Evolutionary conservation across 2,888 invertebrate species (phyloP), one percentile per base, ranked within the genome.

Genomic region (Hypena proboscidalis): DNA sequence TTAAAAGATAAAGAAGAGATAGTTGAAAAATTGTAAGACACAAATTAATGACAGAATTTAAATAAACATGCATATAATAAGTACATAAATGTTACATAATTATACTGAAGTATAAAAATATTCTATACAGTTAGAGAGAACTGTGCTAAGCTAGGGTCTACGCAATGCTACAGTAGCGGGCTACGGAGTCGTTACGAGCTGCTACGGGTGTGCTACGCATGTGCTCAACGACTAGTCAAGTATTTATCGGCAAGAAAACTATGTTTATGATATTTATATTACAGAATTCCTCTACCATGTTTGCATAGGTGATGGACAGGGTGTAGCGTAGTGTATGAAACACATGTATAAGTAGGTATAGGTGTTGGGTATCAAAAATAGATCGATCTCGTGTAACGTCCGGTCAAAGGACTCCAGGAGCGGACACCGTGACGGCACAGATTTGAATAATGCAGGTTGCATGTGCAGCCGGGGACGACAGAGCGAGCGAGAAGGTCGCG

Each of bases 361-460:
- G 45, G 46, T 9, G 26, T n/a, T n/a, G n/a, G n/a, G 19, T 42
- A 38, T 40, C 35, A 43, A 31, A 30, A 42, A 39, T 40, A 6
- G 40, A 52, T 58, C 37, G 41, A 58, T 58, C 29, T 47, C 34
- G 29, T 47, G 25, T 41, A 37, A 41, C 31, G 36, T 52, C 40
- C 31, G 23, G 27, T 48, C 32, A 44, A 25, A 42, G 34, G 30
- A 35, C 30, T 47, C 33, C 53, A 43, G 36, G 36, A 39, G 9
- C 45, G 50, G 60, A 57, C 58, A 64, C 64, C 50, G 57, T 58
- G 47, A 64, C 63, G 63, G 65, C 70, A 77, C 73, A 69, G 70
- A 71, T 72, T 31, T 69, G 69, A 72, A 74, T 77, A 78, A 77
- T 78, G 77, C 82, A 76, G 73, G 63, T 69, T 82, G 86, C 85